Base-by-base conservation (phyloP, 2,888 invertebrate species). In the Linnaemya tessellans region DNA sequence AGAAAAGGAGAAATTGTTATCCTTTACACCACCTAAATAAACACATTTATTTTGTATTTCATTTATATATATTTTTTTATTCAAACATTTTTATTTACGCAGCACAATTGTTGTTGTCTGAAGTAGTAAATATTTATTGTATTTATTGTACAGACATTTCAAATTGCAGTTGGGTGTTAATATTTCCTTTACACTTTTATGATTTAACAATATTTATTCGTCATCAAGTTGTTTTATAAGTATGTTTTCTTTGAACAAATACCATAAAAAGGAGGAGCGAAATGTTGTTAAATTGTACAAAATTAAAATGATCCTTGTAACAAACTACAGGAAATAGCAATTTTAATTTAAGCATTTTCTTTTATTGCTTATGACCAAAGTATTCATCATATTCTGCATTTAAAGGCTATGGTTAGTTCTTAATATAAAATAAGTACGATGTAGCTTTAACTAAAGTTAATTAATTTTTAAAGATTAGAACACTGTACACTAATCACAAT, bases 1-100 rank as follows among this genome's bases (percentile, higher is more conserved):
- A 82, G 84, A 85, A 85, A 38, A 70, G 74, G 74, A 78, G 74
- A 74, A 70, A 51, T 64, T 74, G 62, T 70, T 85, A 79, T 85
- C 81, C 84, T 85, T 84, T 64, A 51, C 58, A 70, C 35, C 78
- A 79, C 64, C 74, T 82, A 81, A 82, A 79, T 65, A 81, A 77
- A 79, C 84, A 85, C 46, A 85, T 83, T 79, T 79, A 67, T 51
- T 77, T 68, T 41, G 51, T 70, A 18, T 43, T 54, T 62, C 38
- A 20, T 35, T 60, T 51, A 22, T 62, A 58, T 51, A n/a, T n/a
- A n/a, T n/a, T n/a, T 68, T 25, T 70, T 68, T 70, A 30, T 38
- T 62, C 54, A 30, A 68, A 38, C 49, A 68, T 68, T 46, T 67
- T 60, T 70, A 41, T 62, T 70, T 43, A 62, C 20, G 51, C 10